Base-by-base conservation (phyloP, 2,797 vertebrate species). In the Xiphorhynchus erythropygius region DNA sequence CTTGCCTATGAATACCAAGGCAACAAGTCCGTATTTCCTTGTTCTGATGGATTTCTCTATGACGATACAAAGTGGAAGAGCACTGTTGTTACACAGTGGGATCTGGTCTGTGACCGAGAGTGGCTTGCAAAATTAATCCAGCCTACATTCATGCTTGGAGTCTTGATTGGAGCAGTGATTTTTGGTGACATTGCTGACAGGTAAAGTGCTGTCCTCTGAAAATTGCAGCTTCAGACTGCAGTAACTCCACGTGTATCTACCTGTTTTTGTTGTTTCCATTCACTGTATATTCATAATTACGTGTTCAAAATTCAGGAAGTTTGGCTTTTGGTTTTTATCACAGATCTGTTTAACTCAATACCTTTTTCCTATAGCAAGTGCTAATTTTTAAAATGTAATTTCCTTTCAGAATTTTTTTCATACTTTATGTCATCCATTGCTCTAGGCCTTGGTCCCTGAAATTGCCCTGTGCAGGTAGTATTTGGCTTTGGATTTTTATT, bases 141-240 rank as follows among this genome's bases (percentile, higher is more conserved):
- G 95, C 99, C 99, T 60, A 98, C 97, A 1, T 99, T 99, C 97
- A 99, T 99, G 99, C 49, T 99, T 77, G 99, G 99, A 90, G 99
- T 99, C 75, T 97, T 99, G 91, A 90, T 99, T 13, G 99, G 99
- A 83, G 99, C 99, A 1, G 94, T 99, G 85, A 78, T 98, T 97
- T 99, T 99, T 88, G 99, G 99, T 80, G 99, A 99, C 93, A 68
- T 99, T 25, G 99, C 99, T 83, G 99, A 99, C 97, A 99, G 99
- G 99, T 99, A 98, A 97, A 86, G 78, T 93, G 74, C 23, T 44
- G 59, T 62, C 37, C 22, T 96, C 63, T 92, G 42, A 76, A 80
- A 89, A 73, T 0, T 84, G n/a, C 30, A 52, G 7, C 35, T 83
- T 92, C 39, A 52, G 46, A 79, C 23, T 56, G 30, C 23, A 86